Evolutionary conservation across 2,888 invertebrate species (phyloP), one percentile per base, ranked within the genome.

Genomic region (Tenthredo notha): DNA sequence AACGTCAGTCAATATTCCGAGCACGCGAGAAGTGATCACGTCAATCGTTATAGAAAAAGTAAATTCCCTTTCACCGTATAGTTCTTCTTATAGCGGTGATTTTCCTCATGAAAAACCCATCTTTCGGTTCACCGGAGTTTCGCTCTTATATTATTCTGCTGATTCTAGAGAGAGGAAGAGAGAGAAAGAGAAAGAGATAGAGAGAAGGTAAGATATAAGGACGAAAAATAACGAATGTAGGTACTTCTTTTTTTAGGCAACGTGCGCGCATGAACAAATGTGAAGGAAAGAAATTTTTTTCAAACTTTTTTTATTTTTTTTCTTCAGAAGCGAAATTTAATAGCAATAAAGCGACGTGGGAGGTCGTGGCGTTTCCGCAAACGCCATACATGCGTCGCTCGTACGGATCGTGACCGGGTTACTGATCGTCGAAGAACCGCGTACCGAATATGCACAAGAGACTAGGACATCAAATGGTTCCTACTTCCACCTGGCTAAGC

Each of bases 371-470:
- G 67, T 33, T 67, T 67, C 33, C 67, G 67, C 67, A 67, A 67
- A 25, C 6, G 67, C 33, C 67, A 12, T 33, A 15, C 15, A 67
- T 33, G 33, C 67, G 67, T 67, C 67, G 67, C 67, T 33, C 18
- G 67, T 33, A 33, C 25, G 33, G 67, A 33, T 67, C 67, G 67
- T 67, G 67, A 67, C 67, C 33, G 3, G 67, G 21, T 67, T 67
- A 67, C 33, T 18, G 5, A 67, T 67, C 12, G 67, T 4, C 25
- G 33, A 33, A 33, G 18, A 67, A 67, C 25, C 21, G 61, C 15
- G 47, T 47, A 15, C 33, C 10, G 18, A 33, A 25, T 33, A 37
- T 37, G 7, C 7, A 15, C 67, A 67, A 15, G 33, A 18, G 18
- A 67, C 67, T 25, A 29, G 67, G 33, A 67, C 67, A 67, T 67